Base-by-base conservation (phyloP, 2,113 vertebrate species). In the Amphiprion percula region DNA sequence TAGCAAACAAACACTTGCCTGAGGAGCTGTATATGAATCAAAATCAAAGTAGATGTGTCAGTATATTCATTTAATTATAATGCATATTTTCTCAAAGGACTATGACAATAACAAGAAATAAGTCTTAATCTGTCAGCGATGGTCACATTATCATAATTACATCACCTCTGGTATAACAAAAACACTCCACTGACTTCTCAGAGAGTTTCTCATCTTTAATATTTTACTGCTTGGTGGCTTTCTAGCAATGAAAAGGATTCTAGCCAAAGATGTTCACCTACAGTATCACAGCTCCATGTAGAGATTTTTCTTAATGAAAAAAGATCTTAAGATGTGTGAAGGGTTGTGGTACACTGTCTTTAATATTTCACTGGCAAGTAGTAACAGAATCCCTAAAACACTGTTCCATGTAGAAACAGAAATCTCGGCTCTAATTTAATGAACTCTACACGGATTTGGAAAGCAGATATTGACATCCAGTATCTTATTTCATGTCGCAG, bases 401-500 rank as follows among this genome's bases (percentile, higher is more conserved):
- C 49, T 28, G 54, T 71, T 10, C n/a, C 30, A 33, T 44, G 49
- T 58, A 55, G 54, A 78, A 70, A 69, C 44, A 83, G 68, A 83
- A 58, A 44, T 41, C 56, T 67, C 60, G 59, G 68, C 30, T 79
- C 66, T 81, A 21, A 80, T 79, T 82, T 84, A 90, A 73, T 77
- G 79, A 85, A 83, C 65, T 74, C 82, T 80, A 66, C 69, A 78
- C 80, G 63, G 81, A 76, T 84, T 79, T 86, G 72, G 56, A 88
- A 70, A 68, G 54, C 80, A 83, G 72, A 74, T 39, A 56, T 4
- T 56, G 68, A 77, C 65, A 78, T 75, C 46, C 23, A 64, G 61
- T 82, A 62, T 71, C 82, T 86, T 53, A 62, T 82, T 86, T 87
- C 67, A 78, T 65, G 56, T 83, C 77, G 86, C 39, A 44, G 46